A percentile compares a stretch with the other conserved stretches of the same genome.
Evolutionary conservation across 2,113 vertebrate species (phyloP).

Genomic region (Carassius gibelio): DNA sequence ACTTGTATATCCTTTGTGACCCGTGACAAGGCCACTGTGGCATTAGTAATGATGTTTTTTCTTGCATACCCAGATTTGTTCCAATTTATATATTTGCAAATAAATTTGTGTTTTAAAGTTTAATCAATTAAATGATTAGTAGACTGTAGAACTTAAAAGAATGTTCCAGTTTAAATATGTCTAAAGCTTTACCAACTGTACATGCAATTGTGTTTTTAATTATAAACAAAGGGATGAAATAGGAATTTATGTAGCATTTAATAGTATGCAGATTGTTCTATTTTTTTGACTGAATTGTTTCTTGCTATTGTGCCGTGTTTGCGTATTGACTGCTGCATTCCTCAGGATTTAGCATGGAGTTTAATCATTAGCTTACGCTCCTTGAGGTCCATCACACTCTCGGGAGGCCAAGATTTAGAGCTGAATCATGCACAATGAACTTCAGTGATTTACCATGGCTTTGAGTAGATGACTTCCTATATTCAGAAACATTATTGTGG

Average conservation of each 20-base stretch:
- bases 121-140: not conserved
- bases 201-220: not conserved
- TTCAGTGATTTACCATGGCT: not conserved
- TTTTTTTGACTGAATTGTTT: not conserved
- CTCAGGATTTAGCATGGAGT: conserved; percentile 24
- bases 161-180: not conserved
- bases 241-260: not conserved
- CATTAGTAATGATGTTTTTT: not conserved
- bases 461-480: conserved; percentile 7
- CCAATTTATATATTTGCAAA: not conserved
- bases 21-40: not conserved
- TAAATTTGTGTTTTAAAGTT: not conserved
- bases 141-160: not conserved
- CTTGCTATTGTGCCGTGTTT: not conserved
- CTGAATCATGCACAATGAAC: conserved; percentile 14
- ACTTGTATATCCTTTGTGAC: not conserved
- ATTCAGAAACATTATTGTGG: not conserved
- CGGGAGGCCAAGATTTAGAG: conserved; percentile 6
- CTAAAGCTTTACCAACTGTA: not conserved
- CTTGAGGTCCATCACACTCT: conserved; percentile 45
- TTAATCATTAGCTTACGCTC: conserved; percentile 51
- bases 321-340: conserved; percentile 4
- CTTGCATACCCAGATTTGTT: not conserved
- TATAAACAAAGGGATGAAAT: not conserved
- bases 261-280: not conserved